These are phyloP conservation scores for Tupiocoris notatus DNA, from an alignment of 2,888 invertebrate genomes.

Conservation along the genomic window DNA sequence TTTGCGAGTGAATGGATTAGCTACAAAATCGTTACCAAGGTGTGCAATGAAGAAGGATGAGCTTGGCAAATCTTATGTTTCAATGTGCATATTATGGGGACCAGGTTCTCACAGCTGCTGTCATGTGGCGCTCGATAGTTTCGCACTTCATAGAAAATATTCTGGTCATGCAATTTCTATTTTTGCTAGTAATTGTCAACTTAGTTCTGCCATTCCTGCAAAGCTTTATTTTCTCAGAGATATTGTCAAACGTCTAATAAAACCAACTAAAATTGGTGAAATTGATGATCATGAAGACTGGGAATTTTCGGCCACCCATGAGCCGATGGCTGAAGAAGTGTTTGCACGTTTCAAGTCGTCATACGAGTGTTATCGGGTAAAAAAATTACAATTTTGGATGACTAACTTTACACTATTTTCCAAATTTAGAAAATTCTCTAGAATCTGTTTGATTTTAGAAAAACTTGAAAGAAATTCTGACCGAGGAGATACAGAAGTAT, in stretches of 20 bases:
- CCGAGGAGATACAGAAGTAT: slow-evolving; percentile 4
- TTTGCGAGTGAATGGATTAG: neutral
- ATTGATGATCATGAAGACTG: slow-evolving; percentile 27
- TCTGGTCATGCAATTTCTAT: no score
- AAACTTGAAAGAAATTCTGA: slow-evolving; percentile 19
- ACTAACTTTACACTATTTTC: neutral
- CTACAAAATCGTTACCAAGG: neutral
- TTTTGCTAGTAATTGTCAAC: no score
- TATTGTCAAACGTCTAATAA: slow-evolving; percentile 7
- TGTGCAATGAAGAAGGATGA: no score
- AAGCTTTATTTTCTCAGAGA: slow-evolving; percentile 33
- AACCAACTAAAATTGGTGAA: slow-evolving; percentile 3
- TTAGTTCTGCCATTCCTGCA: no score
- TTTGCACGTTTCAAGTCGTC: slow-evolving; percentile 5
- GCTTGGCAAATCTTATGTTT: no score
- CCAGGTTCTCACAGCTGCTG: no score
- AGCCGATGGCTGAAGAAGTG: neutral
- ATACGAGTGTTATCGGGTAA: slow-evolving; percentile 14
- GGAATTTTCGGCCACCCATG: slow-evolving; percentile 21
- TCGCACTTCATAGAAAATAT: no score
- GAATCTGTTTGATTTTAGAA: slow-evolving; percentile 2
- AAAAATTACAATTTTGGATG: neutral
- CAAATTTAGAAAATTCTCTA: neutral
- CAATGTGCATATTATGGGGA: no score
- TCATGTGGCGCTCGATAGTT: no score